A percentile compares a stretch with the other conserved stretches of the same genome.
These are phyloP conservation scores for Musca domestica DNA, from an alignment of 1,140 invertebrate species.

Conservation along the genomic window DNA sequence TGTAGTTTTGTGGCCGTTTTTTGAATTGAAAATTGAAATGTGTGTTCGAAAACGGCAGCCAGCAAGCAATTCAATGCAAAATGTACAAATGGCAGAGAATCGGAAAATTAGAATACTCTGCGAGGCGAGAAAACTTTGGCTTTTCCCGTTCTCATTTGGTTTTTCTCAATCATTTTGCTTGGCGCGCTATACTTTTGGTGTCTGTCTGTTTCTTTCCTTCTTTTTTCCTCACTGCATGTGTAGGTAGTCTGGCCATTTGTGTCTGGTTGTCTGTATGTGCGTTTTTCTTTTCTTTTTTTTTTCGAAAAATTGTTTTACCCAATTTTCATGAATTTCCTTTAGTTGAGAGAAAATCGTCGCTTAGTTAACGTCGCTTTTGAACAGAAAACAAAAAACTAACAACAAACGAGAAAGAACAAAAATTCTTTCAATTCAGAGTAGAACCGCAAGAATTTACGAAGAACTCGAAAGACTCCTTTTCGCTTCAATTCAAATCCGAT, in stretches of 20 bases:
- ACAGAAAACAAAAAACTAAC: too few relatives aligned
- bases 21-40: not conserved
- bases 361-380: constrained; percentile 48
- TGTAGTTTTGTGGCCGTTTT: constrained; percentile 4
- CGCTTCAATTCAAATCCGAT: too few relatives aligned
- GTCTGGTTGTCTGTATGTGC: not conserved
- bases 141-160: not conserved
- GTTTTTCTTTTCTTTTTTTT: too few relatives aligned
- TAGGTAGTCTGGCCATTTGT: not conserved
- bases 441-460: constrained; percentile 3
- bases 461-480: too few relatives aligned
- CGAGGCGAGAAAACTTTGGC: not conserved
- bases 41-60: not conserved
- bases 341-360: constrained; percentile 55
- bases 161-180: not conserved
- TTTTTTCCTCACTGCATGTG: not conserved
- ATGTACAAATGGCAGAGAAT: not conserved
- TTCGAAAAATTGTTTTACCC: constrained; percentile 35
- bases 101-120: not conserved
- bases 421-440: not conserved
- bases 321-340: constrained; percentile 49
- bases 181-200: not conserved
- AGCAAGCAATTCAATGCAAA: not conserved
- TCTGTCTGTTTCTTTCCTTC: not conserved
- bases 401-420: too few relatives aligned